Conservation (phyloP, 2,113 vertebrate genomes). For the Manacus vitellinus region DNA sequence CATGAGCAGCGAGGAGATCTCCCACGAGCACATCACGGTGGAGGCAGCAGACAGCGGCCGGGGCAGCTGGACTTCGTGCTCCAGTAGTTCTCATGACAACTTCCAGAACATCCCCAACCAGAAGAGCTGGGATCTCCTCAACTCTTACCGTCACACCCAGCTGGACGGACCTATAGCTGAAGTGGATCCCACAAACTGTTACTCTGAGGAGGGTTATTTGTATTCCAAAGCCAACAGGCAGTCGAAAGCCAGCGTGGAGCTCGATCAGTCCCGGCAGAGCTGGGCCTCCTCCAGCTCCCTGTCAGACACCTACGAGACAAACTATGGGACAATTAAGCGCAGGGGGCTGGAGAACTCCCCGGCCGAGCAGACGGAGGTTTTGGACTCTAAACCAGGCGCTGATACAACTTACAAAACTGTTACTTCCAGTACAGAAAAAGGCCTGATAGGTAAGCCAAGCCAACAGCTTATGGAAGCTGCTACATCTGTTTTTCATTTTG, state of each 20-base stretch:
- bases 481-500: conserved; percentile 18
- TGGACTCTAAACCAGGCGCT: conserved; percentile 71
- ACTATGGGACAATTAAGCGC: conserved; percentile 88
- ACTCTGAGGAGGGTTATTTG: conserved; percentile 65
- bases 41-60: conserved; percentile 92
- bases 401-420: conserved; percentile 91
- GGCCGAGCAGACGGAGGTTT: conserved; percentile 68
- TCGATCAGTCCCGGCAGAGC: conserved; percentile 82
- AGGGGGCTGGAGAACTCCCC: conserved; percentile 73
- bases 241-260: conserved; percentile 75
- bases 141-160: conserved; percentile 80
- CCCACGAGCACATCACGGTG: conserved; percentile 81
- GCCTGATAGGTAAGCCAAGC: conserved; percentile 91
- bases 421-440: conserved; percentile 95
- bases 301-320: conserved; percentile 87
- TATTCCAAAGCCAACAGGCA: conserved; percentile 72
- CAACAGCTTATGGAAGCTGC: neutral
- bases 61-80: conserved; percentile 97
- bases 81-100: conserved; percentile 94
- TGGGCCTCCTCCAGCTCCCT: conserved; percentile 90
- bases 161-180: conserved; percentile 84
- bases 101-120: conserved; percentile 88
- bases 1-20: conserved; percentile 87
- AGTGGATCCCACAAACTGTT: conserved; percentile 74
- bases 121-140: conserved; percentile 81